phyloP scores from a whole-genome alignment of 2,888 invertebrate genomes.

The Synergus japonicus region DNA sequence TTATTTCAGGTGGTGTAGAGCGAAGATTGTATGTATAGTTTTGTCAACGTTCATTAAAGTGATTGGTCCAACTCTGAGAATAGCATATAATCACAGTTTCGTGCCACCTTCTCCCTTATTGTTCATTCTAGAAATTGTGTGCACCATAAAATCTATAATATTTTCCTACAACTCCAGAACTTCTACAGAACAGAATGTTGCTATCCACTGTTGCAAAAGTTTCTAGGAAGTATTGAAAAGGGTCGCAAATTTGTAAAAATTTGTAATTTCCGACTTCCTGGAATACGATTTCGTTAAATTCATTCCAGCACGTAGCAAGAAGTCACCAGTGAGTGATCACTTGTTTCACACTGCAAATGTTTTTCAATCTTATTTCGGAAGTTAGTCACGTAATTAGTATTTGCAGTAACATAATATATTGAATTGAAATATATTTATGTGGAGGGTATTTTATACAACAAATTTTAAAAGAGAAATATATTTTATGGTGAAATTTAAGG shows the following conservation, averaged over 20 bases:
- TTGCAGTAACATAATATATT: not conserved
- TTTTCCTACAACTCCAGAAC: not conserved
- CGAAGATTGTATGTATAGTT: conserved; percentile 64
- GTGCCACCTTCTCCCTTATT: not conserved
- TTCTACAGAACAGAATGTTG: not conserved
- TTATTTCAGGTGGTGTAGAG: conserved; percentile 71
- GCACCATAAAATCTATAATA: not conserved
- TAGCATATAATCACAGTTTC: not conserved
- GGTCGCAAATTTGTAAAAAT: not conserved
- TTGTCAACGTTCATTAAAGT: conserved; percentile 62
- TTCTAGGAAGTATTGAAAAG: not conserved
- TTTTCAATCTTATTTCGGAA: not conserved
- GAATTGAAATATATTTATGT: not conserved
- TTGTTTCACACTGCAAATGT: not conserved
- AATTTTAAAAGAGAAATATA: too few species aligned
- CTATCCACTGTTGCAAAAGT: not conserved
- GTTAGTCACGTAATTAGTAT: not conserved
- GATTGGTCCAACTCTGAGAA: conserved; percentile 57
- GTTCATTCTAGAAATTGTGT: not conserved
- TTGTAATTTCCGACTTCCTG: not conserved
- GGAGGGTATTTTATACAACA: too few species aligned
- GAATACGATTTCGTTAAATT: not conserved
- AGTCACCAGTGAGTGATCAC: not conserved
- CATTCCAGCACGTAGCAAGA: not conserved
- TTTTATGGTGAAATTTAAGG: not conserved